Evolutionary conservation across 1,140 invertebrate genomes (phyloP).

Genomic region (Cyclargus thomasi): DNA sequence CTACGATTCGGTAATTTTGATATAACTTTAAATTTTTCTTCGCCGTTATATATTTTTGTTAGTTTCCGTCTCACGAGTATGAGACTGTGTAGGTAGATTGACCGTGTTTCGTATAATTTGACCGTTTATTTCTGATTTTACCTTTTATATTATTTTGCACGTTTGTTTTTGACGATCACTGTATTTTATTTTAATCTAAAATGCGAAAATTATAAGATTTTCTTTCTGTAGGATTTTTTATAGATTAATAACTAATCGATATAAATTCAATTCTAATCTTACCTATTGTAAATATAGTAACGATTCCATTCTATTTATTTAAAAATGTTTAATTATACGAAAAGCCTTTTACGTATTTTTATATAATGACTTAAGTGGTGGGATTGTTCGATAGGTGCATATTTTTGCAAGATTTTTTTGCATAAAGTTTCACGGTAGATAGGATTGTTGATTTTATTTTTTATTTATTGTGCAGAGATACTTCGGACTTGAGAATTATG

Average conservation of each 20-base stretch:
- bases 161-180: conserved; percentile 20
- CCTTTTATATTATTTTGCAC: conserved; percentile 22
- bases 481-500: conserved; percentile 3
- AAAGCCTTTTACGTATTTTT: conserved; percentile 1
- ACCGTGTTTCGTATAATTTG: not conserved
- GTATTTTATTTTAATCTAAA: not conserved
- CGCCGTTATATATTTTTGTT: too few species aligned
- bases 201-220: not conserved
- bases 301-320: conserved; percentile 11
- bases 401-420: not conserved
- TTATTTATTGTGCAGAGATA: not conserved
- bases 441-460: conserved; percentile 11
- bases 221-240: not conserved
- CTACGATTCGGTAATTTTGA: too few species aligned
- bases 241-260: too few species aligned
- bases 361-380: not conserved
- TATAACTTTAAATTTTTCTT: not conserved
- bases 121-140: not conserved
- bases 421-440: not conserved
- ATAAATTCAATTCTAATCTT: not conserved
- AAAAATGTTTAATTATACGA: not conserved
- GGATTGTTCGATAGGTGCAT: conserved; percentile 9
- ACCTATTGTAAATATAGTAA: not conserved
- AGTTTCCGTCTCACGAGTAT: too few species aligned
- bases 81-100: not conserved